These are phyloP conservation scores for Gobius niger DNA, from an alignment of 2,113 vertebrate species.

Conservation along the genomic window DNA sequence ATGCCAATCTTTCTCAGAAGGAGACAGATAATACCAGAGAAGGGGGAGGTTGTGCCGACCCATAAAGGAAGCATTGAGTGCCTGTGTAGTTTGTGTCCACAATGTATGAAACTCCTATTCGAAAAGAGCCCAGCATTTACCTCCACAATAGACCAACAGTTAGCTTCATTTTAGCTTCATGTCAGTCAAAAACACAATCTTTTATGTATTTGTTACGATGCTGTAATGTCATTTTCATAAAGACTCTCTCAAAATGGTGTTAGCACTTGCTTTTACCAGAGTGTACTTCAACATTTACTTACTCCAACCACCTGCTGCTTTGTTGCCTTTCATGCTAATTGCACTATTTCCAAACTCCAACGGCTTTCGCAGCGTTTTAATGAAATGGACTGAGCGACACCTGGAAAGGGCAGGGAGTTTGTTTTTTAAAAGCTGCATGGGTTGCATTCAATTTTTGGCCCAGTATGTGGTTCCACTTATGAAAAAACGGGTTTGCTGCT, in stretches of 20 bases:
- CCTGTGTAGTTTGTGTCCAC: not conserved
- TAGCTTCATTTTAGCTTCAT: not conserved
- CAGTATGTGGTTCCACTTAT: not conserved
- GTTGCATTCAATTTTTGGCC: not conserved
- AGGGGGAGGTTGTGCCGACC: not conserved
- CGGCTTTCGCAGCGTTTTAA: not conserved
- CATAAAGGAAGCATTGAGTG: not conserved
- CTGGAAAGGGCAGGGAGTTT: not conserved
- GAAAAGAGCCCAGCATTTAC: not conserved
- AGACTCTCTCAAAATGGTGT: not conserved
- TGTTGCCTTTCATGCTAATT: not conserved
- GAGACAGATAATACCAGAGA: slow-evolving; percentile 14
- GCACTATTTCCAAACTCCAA: not conserved
- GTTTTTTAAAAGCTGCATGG: not conserved
- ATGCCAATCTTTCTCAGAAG: slow-evolving; percentile 12
- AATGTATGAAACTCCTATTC: not conserved
- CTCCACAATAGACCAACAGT: not conserved
- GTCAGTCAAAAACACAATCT: not conserved
- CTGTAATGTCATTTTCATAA: too few relatives aligned
- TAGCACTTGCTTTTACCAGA: too few relatives aligned
- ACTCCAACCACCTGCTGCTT: not conserved
- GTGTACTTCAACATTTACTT: not conserved
- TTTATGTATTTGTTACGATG: not conserved
- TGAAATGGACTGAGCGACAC: not conserved
- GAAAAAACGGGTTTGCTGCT: not conserved